These are phyloP conservation scores for Octonoba sinensis DNA, from an alignment of 2,888 invertebrate species.

Conservation along the genomic window DNA sequence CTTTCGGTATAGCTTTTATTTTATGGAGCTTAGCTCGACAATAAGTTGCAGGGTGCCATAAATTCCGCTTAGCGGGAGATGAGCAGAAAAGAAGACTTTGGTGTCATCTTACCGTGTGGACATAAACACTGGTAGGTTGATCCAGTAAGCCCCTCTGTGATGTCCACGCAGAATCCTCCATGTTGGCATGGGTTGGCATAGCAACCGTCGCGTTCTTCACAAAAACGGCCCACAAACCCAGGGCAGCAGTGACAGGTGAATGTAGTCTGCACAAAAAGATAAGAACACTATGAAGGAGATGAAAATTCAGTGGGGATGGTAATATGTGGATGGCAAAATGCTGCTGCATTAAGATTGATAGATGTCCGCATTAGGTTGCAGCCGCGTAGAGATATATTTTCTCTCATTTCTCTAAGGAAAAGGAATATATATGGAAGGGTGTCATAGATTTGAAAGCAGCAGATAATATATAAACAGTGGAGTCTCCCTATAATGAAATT, in stretches of 20 bases:
- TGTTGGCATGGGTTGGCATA: slow-evolving; percentile 81
- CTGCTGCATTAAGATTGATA: too few species aligned
- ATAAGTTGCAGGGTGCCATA: slow-evolving; percentile 28
- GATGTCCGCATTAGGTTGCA: too few species aligned
- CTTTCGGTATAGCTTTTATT: too few species aligned
- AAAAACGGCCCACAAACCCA: slow-evolving; percentile 81
- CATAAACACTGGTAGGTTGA: slow-evolving; percentile 81
- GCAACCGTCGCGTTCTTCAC: slow-evolving; percentile 83
- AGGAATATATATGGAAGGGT: too few species aligned
- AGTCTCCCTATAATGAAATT: too few species aligned
- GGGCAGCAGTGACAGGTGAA: slow-evolving; percentile 79
- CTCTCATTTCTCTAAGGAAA: too few species aligned
- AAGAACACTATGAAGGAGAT: slow-evolving; percentile 3
- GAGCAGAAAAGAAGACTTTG: background rate
- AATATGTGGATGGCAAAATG: too few species aligned
- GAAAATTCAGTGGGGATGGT: background rate
- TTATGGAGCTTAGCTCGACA: slow-evolving; percentile 21
- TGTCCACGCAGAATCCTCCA: slow-evolving; percentile 83
- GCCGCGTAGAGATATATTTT: too few species aligned
- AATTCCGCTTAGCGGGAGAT: slow-evolving; percentile 18
- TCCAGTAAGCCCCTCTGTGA: slow-evolving; percentile 80
- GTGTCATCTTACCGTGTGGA: slow-evolving; percentile 77
- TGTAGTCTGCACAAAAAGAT: slow-evolving; percentile 41
- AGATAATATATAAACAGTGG: too few species aligned
- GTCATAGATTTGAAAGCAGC: too few species aligned